Base-by-base conservation (phyloP, 2,113 vertebrate species). In the Numenius arquata region DNA sequence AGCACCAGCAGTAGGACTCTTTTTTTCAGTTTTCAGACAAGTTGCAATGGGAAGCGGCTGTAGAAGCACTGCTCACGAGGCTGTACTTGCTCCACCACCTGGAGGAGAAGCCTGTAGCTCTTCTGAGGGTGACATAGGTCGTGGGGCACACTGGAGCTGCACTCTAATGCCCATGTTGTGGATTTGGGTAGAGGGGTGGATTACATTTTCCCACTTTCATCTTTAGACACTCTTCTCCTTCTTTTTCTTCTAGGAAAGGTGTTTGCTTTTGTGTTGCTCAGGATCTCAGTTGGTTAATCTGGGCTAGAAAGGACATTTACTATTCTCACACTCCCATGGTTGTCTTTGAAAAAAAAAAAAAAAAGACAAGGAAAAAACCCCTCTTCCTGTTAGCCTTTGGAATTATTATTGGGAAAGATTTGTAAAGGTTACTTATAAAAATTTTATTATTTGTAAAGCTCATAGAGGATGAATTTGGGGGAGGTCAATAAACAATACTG, bases 111-210 rank as follows among this genome's bases (percentile, higher is more conserved):
- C 20, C 58, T 47, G 22, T 45, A 34, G 30, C 55, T 73, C 68
- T 58, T 85, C 17, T 3, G 1, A 83, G 59, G 18, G n/a, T 80
- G 38, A 47, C 55, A 19, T 0, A 4, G 34, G 8, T 22, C 9
- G n/a, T 55, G 29, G 10, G 40, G 40, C 43, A 82, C 11, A 17
- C 6, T 41, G 40, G 36, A 81, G 32, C 11, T 18, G 23, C 2
- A 2, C 48, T 40, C 23, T 34, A 62, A 87, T 0, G 2, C 18
- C 47, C 0, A 0, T 5, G 11, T 20, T 11, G 21, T 56, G 48
- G n/a, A 40, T 80, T 59, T 80, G 26, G 9, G 3, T 45, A 72
- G 75, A 79, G 12, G 20, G 18, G 48, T 6, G 11, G 18, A 38
- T 38, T 80, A 25, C n/a, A 36, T 71, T 67, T 74, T 52, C 23